Evolutionary conservation across 2,888 invertebrate genomes (phyloP), one percentile per base, ranked within the genome.

Genomic region (Nematopogon swammerdamellus): DNA sequence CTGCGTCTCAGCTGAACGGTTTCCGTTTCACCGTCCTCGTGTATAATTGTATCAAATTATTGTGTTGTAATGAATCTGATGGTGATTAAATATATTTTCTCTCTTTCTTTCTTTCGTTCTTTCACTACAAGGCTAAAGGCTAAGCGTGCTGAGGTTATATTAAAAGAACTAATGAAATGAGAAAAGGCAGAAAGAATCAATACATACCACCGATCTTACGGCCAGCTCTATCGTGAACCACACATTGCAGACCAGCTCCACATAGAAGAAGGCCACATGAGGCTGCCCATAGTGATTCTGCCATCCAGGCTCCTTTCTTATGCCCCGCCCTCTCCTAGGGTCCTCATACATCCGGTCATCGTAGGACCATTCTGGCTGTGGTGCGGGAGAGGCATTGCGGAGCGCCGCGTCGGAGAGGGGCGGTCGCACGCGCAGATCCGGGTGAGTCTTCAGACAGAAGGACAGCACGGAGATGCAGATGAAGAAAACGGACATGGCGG

Each of bases 211-310:
- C 63, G 92, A 88, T 58, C 95, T 83, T 52, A 94, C 88, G 50
- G 91, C 82, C 53, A 97, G 85, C 67, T 97, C 97, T 60, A 97
- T 88, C 2, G 95, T 94, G 76, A 97, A 97, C 96, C 96, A 97
- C 30, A 92, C 89, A 65, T 97, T 97, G 79, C 96, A 96, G 49
- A 94, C 85, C 61, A 94, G 86, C 64, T 97, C 96, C 52, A 97
- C 89, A 63, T 92, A 95, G 73, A 94, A 92, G 79, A 97, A 96
- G 42, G 91, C 89, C 43, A 84, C 80, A 55, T 88, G 85, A 0
- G 87, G 85, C 62, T 84, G 82, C 1, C 83, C 83, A 48, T 70
- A 68, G 5, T 82, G 76, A 55, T 82, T 76, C 45, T 73, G 68
- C 81, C 82, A 81, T 2, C 69, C 65, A 17, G 71, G 66, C 47